These are phyloP conservation scores for Labia minor DNA, from an alignment of 2,888 invertebrate species.

Conservation along the genomic window DNA sequence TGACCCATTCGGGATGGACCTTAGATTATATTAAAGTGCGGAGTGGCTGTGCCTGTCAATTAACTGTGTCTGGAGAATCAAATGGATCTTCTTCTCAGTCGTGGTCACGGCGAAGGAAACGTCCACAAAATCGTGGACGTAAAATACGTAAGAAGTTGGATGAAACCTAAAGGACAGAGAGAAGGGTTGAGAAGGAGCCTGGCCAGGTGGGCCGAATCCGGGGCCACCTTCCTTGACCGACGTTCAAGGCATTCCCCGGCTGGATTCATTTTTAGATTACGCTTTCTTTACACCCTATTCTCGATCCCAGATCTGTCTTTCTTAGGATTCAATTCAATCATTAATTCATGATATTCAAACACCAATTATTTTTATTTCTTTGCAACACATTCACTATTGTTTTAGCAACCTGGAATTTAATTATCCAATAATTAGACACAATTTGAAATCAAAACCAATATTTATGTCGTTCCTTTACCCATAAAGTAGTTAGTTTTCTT, in stretches of 20 bases:
- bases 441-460: too few species aligned
- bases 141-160: background rate
- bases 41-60: slow-evolving; percentile 66
- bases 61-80: background rate
- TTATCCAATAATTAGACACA: too few species aligned
- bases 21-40: slow-evolving; percentile 73
- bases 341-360: too few species aligned
- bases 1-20: slow-evolving; percentile 46
- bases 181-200: background rate
- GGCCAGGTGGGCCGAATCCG: background rate
- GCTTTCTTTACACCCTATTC: background rate
- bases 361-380: too few species aligned
- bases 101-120: background rate
- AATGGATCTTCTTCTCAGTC: background rate
- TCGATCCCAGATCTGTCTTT: background rate
- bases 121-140: background rate
- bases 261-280: background rate
- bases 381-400: too few species aligned
- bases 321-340: too few species aligned
- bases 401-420: too few species aligned
- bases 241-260: background rate
- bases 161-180: background rate
- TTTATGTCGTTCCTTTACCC: too few species aligned
- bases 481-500: too few species aligned
- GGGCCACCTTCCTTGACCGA: background rate